Base-by-base conservation (phyloP, 2,113 vertebrate species). In the Ameiurus melas region DNA sequence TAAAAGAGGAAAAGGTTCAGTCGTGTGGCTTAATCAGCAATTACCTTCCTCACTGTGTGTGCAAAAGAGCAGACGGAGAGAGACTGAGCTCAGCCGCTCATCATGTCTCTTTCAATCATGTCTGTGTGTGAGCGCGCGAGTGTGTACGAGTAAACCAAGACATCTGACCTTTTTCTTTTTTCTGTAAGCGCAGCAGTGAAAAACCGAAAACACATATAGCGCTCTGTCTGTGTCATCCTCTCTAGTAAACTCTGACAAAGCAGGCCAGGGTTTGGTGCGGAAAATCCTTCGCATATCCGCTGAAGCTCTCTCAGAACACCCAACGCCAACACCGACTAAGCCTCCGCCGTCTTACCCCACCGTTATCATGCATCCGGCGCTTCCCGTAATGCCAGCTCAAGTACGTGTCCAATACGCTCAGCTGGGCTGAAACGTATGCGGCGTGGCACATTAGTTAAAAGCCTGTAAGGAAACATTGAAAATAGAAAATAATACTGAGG, bases 271-370 rank as follows among this genome's bases (percentile, higher is more conserved):
- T 80, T 53, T 92, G 30, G 10, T 27, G 88, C 89, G 90, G 90
- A 39, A 89, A 93, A 93, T 89, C 90, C 91, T 84, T 86, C 87
- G 12, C 89, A 89, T 91, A 90, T 90, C 89, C 77, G 17, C 3
- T 30, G 88, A 85, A 88, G 58, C 82, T 77, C 88, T 71, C 57
- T 60, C 43, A 60, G 82, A 86, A 88, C 88, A 92, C 93, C 89
- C 92, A 94, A 91, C 91, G 84, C 77, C 89, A 7, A 47, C 5
- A 86, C 39, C 43, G 93, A 91, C 92, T 88, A 85, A 92, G 92
- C 87, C 88, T 82, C 82, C 60, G 87, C 89, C 79, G 90, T 83
- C 89, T 90, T 88, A 85, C 90, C 58, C 55, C 79, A 86, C 88
- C 87, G 78, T 83, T 7, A 86, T 85, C 85, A 68, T 64, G 68